Conservation (phyloP, 2,888 invertebrate genomes). For the Bembecia ichneumoniformis region DNA sequence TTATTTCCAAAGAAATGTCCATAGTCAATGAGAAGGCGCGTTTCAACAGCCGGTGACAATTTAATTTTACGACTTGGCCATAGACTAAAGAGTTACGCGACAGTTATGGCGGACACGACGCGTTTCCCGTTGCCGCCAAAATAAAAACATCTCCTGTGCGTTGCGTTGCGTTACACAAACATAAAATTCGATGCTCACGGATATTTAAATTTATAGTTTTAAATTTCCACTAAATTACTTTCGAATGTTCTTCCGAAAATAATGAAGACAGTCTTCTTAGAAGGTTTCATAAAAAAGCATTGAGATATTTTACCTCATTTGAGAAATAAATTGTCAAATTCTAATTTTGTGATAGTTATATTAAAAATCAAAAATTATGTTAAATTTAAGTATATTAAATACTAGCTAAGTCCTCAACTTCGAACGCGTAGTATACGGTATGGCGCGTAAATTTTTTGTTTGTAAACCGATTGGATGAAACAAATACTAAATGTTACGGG, state of each 20-base stretch:
- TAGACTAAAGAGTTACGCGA: conserved; percentile 68
- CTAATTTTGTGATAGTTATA: too few relatives aligned
- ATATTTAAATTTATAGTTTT: background rate
- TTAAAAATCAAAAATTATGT: too few relatives aligned
- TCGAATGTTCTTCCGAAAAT: conserved; percentile 10
- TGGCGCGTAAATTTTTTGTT: too few relatives aligned
- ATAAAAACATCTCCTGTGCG: conserved; percentile 20
- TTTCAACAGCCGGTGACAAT: conserved; percentile 67
- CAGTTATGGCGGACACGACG: conserved; percentile 63
- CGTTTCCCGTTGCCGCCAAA: conserved; percentile 51
- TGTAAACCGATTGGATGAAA: too few relatives aligned
- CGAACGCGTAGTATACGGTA: too few relatives aligned
- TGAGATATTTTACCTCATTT: too few relatives aligned
- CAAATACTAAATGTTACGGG: too few relatives aligned
- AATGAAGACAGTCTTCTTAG: too few relatives aligned
- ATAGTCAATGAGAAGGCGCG: conserved; percentile 25
- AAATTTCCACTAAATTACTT: conserved; percentile 25
- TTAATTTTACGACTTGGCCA: conserved; percentile 63
- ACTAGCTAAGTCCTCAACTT: too few relatives aligned
- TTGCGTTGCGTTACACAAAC: background rate
- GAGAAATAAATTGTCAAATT: too few relatives aligned
- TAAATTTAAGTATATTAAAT: too few relatives aligned
- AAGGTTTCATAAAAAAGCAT: too few relatives aligned
- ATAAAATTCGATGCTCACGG: background rate
- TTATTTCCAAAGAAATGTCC: conserved; percentile 42